Evolutionary conservation across 2,888 invertebrate genomes (phyloP).

Genomic region (Adineta ricciae): DNA sequence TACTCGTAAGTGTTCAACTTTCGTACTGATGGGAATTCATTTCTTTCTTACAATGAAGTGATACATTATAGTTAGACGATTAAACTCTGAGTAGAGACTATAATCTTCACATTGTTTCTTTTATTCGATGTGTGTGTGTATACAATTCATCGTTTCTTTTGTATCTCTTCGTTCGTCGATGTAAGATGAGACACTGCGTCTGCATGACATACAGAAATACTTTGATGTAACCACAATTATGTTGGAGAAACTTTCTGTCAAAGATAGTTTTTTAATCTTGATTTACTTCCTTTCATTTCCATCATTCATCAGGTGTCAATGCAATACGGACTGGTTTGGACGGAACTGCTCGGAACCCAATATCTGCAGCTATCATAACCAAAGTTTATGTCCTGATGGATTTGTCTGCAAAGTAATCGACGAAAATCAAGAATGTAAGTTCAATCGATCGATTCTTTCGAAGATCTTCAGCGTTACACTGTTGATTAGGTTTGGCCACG

Average conservation of each 20-base stretch:
- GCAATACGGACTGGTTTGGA: not conserved
- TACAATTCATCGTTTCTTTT: too few relatives aligned
- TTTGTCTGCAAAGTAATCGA: not conserved
- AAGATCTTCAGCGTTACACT: too few relatives aligned
- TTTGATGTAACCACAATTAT: too few relatives aligned
- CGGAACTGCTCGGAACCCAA: not conserved
- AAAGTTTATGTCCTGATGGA: not conserved
- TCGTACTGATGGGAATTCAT: not conserved
- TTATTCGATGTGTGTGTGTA: too few relatives aligned
- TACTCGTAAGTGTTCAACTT: not conserved
- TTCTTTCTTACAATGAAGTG: not conserved
- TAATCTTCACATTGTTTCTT: too few relatives aligned
- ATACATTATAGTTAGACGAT: not conserved
- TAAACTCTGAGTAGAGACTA: not conserved
- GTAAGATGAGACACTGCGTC: too few relatives aligned
- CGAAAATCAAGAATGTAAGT: constrained; percentile 20
- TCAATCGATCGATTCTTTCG: not conserved
- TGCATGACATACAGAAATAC: too few relatives aligned
- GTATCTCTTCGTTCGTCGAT: too few relatives aligned
- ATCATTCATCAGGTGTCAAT: constrained; percentile 11
- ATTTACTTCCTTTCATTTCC: not conserved
- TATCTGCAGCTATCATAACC: not conserved
- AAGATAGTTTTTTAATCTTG: not conserved
- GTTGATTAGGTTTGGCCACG: not conserved
- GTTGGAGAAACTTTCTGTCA: not conserved